These are phyloP conservation scores for Agriotes lineatus DNA, from an alignment of 2,888 invertebrate species.

Conservation along the genomic window DNA sequence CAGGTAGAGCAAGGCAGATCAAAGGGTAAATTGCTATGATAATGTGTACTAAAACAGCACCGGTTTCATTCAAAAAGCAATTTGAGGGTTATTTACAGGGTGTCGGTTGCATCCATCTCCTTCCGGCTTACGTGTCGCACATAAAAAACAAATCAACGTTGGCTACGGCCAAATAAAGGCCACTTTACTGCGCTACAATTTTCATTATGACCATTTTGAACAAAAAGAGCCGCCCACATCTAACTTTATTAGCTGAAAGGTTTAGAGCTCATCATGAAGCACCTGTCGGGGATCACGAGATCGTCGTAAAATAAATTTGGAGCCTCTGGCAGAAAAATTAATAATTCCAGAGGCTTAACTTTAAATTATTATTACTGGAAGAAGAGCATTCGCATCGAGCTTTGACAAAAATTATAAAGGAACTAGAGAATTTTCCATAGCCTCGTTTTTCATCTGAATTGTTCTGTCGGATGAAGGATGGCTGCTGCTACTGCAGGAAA, in stretches of 20 bases:
- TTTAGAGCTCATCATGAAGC: background rate
- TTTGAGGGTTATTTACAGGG: no score
- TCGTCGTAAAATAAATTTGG: constrained; percentile 16
- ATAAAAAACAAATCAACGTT: no score
- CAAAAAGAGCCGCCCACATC: background rate
- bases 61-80: no score
- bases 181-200: background rate
- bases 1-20: no score
- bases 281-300: constrained; percentile 16
- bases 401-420: background rate
- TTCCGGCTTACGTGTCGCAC: no score
- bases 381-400: no score
- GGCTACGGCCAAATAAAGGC: no score
- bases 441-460: constrained; percentile 1
- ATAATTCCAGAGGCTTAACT: no score
- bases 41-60: no score
- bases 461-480: background rate
- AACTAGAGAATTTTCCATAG: background rate
- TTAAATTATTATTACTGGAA: no score
- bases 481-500: constrained; percentile 7
- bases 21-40: no score
- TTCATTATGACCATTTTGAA: background rate
- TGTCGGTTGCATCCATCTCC: no score
- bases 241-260: background rate
- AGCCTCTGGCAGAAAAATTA: constrained; percentile 11